Conservation (phyloP, 2,888 invertebrate species). For the Meghimatium bilineatum region DNA sequence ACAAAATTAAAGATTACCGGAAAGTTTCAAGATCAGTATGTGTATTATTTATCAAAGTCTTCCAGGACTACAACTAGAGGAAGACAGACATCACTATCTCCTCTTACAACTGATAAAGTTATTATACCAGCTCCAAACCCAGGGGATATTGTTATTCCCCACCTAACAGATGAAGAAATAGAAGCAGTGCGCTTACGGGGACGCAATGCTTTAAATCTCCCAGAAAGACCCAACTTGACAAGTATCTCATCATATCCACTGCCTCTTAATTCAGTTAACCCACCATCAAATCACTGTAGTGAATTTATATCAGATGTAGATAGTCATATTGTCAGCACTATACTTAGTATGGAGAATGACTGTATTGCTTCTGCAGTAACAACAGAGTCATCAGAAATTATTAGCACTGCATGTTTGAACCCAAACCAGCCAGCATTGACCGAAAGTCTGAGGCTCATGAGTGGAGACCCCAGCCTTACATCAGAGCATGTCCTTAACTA, state of each 20-base stretch:
- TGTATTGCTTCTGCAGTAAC: slow-evolving; percentile 51
- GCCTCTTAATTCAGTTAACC: not conserved
- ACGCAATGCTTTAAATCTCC: slow-evolving; percentile 41
- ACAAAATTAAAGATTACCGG: slow-evolving; percentile 76
- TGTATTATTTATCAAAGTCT: slow-evolving; percentile 75
- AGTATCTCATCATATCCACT: not conserved
- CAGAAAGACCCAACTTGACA: slow-evolving; percentile 28
- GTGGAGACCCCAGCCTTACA: slow-evolving; percentile 65
- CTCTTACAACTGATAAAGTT: slow-evolving; percentile 57
- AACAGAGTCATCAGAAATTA: slow-evolving; percentile 35
- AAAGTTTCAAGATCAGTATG: slow-evolving; percentile 75
- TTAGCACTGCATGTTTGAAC: slow-evolving; percentile 42
- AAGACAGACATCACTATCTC: slow-evolving; percentile 58
- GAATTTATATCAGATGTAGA: slow-evolving; percentile 61
- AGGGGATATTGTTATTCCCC: slow-evolving; percentile 69
- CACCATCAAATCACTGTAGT: slow-evolving; percentile 7
- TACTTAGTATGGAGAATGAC: slow-evolving; percentile 69
- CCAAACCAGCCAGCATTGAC: slow-evolving; percentile 44
- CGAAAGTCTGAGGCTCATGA: slow-evolving; percentile 52
- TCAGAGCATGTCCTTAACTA: slow-evolving; percentile 65
- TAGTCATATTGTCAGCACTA: slow-evolving; percentile 69
- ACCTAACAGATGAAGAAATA: slow-evolving; percentile 71
- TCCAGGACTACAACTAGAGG: slow-evolving; percentile 66
- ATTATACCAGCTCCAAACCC: slow-evolving; percentile 66
- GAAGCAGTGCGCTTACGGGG: slow-evolving; percentile 61